A percentile compares a stretch with the other conserved stretches of the same genome.
phyloP scores from a whole-genome alignment of 2,888 invertebrate genomes.

The Anthophora plumipes region DNA sequence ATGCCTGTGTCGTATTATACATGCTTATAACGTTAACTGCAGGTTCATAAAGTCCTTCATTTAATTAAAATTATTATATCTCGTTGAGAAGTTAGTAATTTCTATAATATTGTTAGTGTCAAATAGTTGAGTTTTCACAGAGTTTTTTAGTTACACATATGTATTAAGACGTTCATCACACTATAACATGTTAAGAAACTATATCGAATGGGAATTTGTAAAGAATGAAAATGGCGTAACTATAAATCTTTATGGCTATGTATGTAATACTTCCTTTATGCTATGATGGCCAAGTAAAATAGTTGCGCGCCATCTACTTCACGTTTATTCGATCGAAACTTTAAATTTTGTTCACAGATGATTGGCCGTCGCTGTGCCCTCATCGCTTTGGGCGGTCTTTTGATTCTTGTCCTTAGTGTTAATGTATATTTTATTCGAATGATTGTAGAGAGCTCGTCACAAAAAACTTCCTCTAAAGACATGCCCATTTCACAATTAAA shows the following conservation, averaged over 20 bases:
- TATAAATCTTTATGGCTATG: background rate
- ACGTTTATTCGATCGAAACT: slow-evolving; percentile 16
- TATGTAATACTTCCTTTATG: background rate
- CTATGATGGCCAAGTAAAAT: background rate
- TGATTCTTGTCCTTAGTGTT: slow-evolving; percentile 81
- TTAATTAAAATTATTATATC: background rate
- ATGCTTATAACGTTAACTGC: background rate
- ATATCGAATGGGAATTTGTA: background rate
- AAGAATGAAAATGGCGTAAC: slow-evolving; percentile 19
- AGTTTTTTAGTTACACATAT: background rate
- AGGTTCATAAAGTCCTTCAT: background rate
- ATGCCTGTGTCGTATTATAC: background rate
- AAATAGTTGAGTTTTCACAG: background rate
- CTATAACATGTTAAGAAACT: background rate
- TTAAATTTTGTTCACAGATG: slow-evolving; percentile 76
- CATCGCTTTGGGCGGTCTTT: slow-evolving; percentile 80
- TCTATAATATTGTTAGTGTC: background rate
- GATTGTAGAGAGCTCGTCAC: slow-evolving; percentile 82
- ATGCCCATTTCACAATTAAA: slow-evolving; percentile 70
- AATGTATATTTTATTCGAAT: slow-evolving; percentile 83
- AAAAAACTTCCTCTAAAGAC: slow-evolving; percentile 68
- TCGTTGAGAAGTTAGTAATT: background rate
- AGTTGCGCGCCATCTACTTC: slow-evolving; percentile 43
- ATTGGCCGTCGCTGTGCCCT: slow-evolving; percentile 82
- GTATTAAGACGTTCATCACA: background rate